Conservation (phyloP, 2,797 vertebrate genomes). For the Glossophaga mutica region DNA sequence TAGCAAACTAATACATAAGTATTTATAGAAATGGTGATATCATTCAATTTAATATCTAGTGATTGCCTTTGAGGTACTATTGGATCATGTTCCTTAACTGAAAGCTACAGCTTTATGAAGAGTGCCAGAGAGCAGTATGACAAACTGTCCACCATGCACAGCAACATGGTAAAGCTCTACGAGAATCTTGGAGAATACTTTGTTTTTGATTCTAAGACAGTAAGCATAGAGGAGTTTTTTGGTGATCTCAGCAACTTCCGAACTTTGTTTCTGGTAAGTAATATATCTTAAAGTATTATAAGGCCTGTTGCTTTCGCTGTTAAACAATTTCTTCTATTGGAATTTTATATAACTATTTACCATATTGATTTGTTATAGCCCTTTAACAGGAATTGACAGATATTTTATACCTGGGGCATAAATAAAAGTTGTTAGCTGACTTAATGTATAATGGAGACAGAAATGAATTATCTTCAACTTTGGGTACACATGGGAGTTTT, state of each 20-base stretch:
- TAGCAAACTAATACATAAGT: neutral
- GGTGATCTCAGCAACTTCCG: slow-evolving; percentile 94
- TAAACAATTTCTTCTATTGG: neutral
- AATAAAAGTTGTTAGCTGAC: slow-evolving; percentile 49
- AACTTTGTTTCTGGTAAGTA: slow-evolving; percentile 94
- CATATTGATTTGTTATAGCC: slow-evolving; percentile 47
- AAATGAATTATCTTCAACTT: slow-evolving; percentile 46
- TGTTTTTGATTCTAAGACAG: slow-evolving; percentile 91
- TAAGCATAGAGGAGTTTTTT: slow-evolving; percentile 96
- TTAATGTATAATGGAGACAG: slow-evolving; percentile 30
- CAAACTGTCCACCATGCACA: slow-evolving; percentile 95
- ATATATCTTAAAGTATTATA: neutral
- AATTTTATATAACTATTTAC: neutral
- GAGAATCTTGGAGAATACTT: slow-evolving; percentile 93
- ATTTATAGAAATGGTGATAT: slow-evolving; percentile 21
- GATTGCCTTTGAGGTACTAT: neutral
- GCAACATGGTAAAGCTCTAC: slow-evolving; percentile 96
- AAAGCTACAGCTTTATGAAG: slow-evolving; percentile 91
- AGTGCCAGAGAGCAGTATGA: slow-evolving; percentile 93
- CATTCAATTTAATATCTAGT: neutral
- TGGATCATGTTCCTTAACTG: slow-evolving; percentile 86
- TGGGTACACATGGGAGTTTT: neutral
- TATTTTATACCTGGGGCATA: slow-evolving; percentile 37
- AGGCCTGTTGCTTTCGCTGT: neutral
- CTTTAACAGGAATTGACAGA: slow-evolving; percentile 33